Conservation (phyloP, 2,888 invertebrate species). For the Aporophyla lueneburgensis region DNA sequence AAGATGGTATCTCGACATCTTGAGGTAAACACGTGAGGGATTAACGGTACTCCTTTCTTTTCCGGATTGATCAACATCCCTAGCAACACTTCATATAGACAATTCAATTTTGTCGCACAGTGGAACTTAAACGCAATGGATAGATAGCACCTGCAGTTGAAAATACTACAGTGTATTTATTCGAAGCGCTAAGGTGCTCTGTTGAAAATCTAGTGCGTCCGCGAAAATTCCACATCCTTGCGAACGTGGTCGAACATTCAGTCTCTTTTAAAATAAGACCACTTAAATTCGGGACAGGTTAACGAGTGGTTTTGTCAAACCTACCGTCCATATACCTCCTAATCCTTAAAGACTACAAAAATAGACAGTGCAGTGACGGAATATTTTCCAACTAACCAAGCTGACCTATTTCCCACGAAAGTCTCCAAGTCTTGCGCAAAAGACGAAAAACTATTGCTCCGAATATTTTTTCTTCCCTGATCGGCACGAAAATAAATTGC, state of each 20-base stretch:
- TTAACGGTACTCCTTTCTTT: neutral
- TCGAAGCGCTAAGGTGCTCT: no score
- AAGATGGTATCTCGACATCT: neutral
- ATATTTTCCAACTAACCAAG: constrained; percentile 20
- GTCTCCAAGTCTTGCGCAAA: constrained; percentile 38
- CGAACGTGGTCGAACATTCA: neutral
- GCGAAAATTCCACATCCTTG: no score
- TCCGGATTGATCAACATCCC: neutral
- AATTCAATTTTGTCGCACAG: no score
- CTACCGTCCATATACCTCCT: neutral
- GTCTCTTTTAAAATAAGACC: neutral
- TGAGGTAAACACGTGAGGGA: neutral
- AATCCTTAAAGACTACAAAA: constrained; percentile 11
- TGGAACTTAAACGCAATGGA: no score
- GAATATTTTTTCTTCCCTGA: constrained; percentile 14
- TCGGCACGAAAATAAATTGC: constrained; percentile 59
- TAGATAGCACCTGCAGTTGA: no score
- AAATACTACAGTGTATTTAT: no score
- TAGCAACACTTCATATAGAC: neutral
- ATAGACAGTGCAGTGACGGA: constrained; percentile 11
- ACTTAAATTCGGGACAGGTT: neutral
- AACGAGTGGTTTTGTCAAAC: neutral
- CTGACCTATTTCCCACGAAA: constrained; percentile 57
- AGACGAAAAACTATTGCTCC: constrained; percentile 26
- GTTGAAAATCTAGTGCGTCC: no score